phyloP scores from a whole-genome alignment of 1,140 invertebrate species.

The Calephelis virginiensis region DNA sequence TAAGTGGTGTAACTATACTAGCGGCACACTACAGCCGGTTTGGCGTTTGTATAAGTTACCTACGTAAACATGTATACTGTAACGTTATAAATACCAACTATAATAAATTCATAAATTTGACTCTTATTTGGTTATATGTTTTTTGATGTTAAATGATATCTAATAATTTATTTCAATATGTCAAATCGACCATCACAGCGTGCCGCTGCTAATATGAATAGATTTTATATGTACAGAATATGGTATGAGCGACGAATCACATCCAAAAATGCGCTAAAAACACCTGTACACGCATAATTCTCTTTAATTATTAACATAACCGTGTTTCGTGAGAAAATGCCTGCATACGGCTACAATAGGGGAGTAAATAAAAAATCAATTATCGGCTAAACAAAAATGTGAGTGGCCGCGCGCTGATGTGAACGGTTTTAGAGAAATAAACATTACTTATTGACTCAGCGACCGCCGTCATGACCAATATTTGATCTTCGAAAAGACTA shows the following conservation, averaged over 20 bases:
- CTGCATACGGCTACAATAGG: conserved; percentile 47
- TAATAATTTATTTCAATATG: no score
- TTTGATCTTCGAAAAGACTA: conserved; percentile 77
- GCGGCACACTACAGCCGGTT: no score
- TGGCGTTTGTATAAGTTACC: no score
- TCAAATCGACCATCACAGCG: no score
- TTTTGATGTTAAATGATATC: no score
- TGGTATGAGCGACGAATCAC: background rate
- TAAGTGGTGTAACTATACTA: no score
- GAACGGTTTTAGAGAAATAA: conserved; percentile 74
- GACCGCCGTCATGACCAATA: conserved; percentile 73
- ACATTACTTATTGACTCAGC: conserved; percentile 72
- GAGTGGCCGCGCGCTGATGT: conserved; percentile 66
- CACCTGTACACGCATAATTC: background rate
- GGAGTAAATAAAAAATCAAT: conserved; percentile 73
- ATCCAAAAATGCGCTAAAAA: background rate
- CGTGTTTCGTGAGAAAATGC: conserved; percentile 57
- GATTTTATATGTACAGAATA: background rate
- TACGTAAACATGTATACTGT: no score
- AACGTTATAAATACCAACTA: no score
- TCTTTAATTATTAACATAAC: conserved; percentile 13
- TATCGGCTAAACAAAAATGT: conserved; percentile 74
- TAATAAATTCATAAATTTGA: no score
- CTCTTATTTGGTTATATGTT: no score
- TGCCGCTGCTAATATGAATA: no score